Evolutionary conservation across 2,113 vertebrate genomes (phyloP).

Genomic region (Psilopsiagon aymara): DNA sequence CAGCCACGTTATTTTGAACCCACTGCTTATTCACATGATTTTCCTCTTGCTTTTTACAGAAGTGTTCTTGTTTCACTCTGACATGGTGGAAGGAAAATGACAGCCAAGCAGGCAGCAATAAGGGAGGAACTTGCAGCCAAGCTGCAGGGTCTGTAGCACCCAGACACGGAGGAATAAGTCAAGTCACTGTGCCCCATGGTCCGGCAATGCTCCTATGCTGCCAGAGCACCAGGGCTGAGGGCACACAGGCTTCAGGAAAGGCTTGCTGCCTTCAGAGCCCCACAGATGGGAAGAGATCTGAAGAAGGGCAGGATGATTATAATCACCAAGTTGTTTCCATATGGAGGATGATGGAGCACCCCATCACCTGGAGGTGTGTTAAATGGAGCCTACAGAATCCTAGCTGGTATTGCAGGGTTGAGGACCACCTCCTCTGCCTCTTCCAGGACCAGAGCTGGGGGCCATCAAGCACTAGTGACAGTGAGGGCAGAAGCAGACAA

Average conservation of each 20-base stretch:
- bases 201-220: background rate
- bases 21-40: conserved; percentile 18
- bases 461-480: rapidly evolving
- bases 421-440: rapidly evolving
- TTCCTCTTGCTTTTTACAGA: conserved; percentile 50
- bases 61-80: conserved; percentile 38
- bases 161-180: background rate
- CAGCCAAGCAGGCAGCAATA: background rate
- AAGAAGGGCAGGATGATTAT: background rate
- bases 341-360: rapidly evolving
- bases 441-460: background rate
- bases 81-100: background rate
- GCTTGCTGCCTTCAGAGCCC: background rate
- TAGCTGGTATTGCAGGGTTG: background rate
- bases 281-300: rapidly evolving
- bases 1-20: background rate
- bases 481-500: background rate
- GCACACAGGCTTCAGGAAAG: background rate
- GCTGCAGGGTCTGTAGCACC: background rate
- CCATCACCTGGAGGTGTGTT: background rate
- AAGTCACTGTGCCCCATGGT: background rate
- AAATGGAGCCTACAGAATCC: background rate
- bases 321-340: rapidly evolving
- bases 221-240: background rate
- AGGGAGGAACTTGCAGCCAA: background rate